phyloP scores from a whole-genome alignment of 1,140 invertebrate genomes.

The Ridgeia piscesae region DNA sequence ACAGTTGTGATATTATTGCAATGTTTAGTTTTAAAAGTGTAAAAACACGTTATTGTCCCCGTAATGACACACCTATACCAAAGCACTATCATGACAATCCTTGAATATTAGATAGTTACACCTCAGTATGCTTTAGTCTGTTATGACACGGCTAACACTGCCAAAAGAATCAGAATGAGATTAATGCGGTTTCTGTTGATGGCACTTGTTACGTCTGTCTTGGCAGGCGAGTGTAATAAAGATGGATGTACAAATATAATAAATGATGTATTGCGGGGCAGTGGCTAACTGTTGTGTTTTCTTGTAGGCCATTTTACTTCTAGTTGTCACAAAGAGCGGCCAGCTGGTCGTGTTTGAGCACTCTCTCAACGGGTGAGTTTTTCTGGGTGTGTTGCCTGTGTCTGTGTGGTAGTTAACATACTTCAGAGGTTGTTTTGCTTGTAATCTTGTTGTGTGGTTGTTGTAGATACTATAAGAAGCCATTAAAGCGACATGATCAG shows the following conservation, averaged over 20 bases:
- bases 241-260: too few species aligned
- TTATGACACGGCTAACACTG: neutral
- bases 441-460: neutral
- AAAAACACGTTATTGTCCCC: too few species aligned
- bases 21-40: too few species aligned
- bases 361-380: slow-evolving; percentile 69
- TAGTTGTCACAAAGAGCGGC: slow-evolving; percentile 72
- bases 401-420: neutral
- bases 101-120: too few species aligned
- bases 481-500: too few species aligned
- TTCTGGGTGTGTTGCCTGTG: neutral
- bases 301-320: slow-evolving; percentile 60
- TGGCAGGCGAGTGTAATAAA: too few species aligned
- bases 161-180: neutral
- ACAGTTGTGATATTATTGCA: too few species aligned
- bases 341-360: slow-evolving; percentile 76
- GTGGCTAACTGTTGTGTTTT: neutral
- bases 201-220: neutral
- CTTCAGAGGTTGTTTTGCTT: neutral
- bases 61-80: too few species aligned
- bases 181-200: neutral
- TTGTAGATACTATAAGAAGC: neutral
- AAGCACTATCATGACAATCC: too few species aligned
- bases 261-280: neutral
- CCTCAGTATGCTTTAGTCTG: neutral